These are phyloP conservation scores for Psylliodes chrysocephalus DNA, from an alignment of 2,888 invertebrate genomes.

Conservation along the genomic window DNA sequence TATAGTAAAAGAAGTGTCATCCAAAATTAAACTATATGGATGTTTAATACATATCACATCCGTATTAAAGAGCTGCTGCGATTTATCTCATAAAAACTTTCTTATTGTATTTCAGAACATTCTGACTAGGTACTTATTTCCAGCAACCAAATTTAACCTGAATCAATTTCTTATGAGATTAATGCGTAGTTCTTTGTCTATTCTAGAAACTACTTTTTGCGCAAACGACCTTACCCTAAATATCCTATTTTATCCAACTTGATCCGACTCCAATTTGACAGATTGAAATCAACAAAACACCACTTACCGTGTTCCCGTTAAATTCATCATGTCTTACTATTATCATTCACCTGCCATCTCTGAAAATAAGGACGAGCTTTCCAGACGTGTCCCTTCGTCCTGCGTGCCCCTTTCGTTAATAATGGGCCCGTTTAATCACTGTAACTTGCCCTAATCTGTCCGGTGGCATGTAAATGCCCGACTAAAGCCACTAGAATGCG, in stretches of 20 bases:
- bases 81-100: too few species aligned
- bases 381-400: slow-evolving; percentile 9
- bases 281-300: slow-evolving; percentile 20
- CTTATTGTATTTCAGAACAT: too few species aligned
- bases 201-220: too few species aligned
- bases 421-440: slow-evolving; percentile 27
- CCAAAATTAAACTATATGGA: too few species aligned
- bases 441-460: slow-evolving; percentile 23
- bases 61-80: too few species aligned
- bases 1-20: too few species aligned
- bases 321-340: slow-evolving; percentile 22
- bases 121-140: too few species aligned
- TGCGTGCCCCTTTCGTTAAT: slow-evolving; percentile 20
- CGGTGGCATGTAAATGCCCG: slow-evolving; percentile 27
- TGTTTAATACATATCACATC: too few species aligned
- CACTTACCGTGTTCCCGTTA: background rate
- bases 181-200: too few species aligned
- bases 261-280: background rate
- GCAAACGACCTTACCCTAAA: too few species aligned
- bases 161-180: too few species aligned
- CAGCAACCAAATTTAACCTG: too few species aligned
- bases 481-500: slow-evolving; percentile 23
- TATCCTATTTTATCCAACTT: background rate
- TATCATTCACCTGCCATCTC: slow-evolving; percentile 25
- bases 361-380: slow-evolving; percentile 15